Evolutionary conservation across 2,113 vertebrate genomes (phyloP), one percentile per base, ranked within the genome.

Genomic region (Acrocephalus kingi): DNA sequence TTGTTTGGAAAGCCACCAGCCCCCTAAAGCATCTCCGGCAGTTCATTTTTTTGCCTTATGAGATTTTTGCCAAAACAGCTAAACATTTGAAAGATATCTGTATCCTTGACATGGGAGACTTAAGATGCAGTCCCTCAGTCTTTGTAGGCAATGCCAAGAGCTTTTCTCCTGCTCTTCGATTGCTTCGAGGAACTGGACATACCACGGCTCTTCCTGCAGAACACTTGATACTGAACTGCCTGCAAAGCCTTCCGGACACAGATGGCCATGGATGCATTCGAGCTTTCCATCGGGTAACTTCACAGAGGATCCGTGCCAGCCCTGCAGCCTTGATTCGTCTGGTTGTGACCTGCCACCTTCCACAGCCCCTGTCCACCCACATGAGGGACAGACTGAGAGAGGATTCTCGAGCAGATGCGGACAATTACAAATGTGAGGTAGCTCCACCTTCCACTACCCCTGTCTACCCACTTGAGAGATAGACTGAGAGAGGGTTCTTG

Each of bases 231-330:
- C 7, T 0, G 0, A 64, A 22, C 35, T 6, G 66, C n/a, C 23
- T 9, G 52, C 49, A 56, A 11, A 77, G 33, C 39, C n/a, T 28
- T 37, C 10, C 0, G 5, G 76, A 71, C 69, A 62, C 33, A 11
- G 51, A 37, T 3, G 0, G 0, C 27, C 59, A 3, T 0, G 0
- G 13, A 8, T 1, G 22, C 61, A 13, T 6, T 7, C 1, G 1
- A 31, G 35, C 48, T 35, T 30, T 19, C 13, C 4, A 3, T 1
- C 27, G 10, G 15, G 1, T 7, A 6, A 9, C 28, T 9, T 9
- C 28, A 2, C 15, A 2, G 55, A 10, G 16, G 5, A 31, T 4
- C 30, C 0, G 1, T 3, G 21, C 37, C 3, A 2, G 77, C 8
- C 16, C 62, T 3, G 43, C 2, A 3, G 27, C 2, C 23, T 7